These are phyloP conservation scores for Rhyacophila evoluta DNA, from an alignment of 2,888 invertebrate genomes.

Conservation along the genomic window DNA sequence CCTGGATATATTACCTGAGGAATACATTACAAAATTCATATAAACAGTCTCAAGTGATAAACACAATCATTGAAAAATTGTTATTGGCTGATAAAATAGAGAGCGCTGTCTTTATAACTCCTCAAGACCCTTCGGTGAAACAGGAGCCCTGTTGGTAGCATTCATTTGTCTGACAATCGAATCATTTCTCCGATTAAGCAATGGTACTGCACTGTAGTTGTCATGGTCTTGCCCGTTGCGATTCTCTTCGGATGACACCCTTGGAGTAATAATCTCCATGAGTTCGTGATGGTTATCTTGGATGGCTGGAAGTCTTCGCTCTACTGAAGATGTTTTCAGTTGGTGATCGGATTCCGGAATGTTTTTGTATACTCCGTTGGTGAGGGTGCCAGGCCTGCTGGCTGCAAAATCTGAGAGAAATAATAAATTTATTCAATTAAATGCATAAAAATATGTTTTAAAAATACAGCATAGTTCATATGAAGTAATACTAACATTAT, in stretches of 20 bases:
- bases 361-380: conserved; percentile 41
- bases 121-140: neutral
- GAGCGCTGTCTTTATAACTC: neutral
- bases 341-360: conserved; percentile 30
- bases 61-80: no score
- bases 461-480: no score
- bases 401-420: conserved; percentile 32
- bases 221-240: neutral
- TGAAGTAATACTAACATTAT: no score
- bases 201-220: neutral
- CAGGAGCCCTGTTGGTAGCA: neutral
- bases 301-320: conserved; percentile 33
- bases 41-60: no score
- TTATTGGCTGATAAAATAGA: no score
- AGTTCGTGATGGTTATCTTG: conserved; percentile 48
- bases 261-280: conserved; percentile 48
- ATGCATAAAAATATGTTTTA: no score
- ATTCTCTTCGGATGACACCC: neutral
- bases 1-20: no score
- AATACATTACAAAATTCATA: no score
- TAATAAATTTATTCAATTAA: no score
- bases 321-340: neutral
- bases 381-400: conserved; percentile 22
- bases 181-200: neutral
- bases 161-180: neutral